Base-by-base conservation (phyloP, 1,140 invertebrate genomes). In the Venturia canescens region DNA sequence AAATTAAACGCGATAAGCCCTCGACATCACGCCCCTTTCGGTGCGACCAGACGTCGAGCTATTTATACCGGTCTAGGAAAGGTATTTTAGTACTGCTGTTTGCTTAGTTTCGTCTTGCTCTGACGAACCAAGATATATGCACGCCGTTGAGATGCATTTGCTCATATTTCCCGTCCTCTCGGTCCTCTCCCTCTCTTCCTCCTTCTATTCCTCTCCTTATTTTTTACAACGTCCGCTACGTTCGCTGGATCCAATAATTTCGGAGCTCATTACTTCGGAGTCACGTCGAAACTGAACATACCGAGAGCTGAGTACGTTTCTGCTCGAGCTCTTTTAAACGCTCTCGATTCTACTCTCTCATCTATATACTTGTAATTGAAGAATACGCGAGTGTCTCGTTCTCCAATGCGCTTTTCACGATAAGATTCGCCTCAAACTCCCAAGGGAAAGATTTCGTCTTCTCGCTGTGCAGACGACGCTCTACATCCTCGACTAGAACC, bases 181-280 rank as follows among this genome's bases (percentile, higher is more conserved):
- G 53, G 15, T 66, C 60, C 26, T 23, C 23, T 11, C 7, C 1
- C 11, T 29, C 60, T 15, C 23, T 66, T 27, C 27, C 60, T 66
- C 23, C 60, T 3, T 29, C 0, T 66, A 57, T n/a, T 29, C 26
- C 16, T 21, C 67, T 79, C 67, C 34, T 53, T 27, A 34, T 57
- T 48, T n/a, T 21, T 80, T 67, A 44, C 48, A 23, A 60, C 79
- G 53, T 66, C 57, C 48, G 16, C 70, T 50, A 27, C 31, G 18
- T 38, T 48, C 44, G 23, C 48, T n/a, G 21, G 72, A 79, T 82
- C 83, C 85, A 80, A 82, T 85, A 86, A n/a, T 66, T 83, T 80
- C 83, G 79, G 57, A 74, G 84, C 83, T 87, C 86, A 75, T 87
- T 86, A 84, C 67, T 69, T n/a, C 26, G 44, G 26, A 77, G 83